Evolutionary conservation across 1,140 invertebrate genomes (phyloP), one percentile per base, ranked within the genome.

Genomic region (Drosophila obscura): DNA sequence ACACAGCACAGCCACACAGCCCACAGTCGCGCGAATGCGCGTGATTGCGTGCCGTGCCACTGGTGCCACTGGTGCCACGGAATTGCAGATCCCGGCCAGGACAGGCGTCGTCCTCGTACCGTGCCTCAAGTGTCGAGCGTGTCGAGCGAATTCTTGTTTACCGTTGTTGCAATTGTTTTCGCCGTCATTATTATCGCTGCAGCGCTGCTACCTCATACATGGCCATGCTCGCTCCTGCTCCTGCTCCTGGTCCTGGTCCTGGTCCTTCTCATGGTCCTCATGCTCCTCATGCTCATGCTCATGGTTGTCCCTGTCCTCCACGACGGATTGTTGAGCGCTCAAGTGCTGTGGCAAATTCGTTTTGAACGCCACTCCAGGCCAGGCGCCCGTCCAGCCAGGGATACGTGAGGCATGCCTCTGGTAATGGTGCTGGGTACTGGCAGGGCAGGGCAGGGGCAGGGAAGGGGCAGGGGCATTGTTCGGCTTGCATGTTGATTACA

Each of bases 311-410:
- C 45, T 52, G 19, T 72, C 51, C 68, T 60, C 48, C 73, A 44
- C 71, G 44, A 50, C 62, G 65, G 77, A 73, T 73, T 87, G 84
- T 87, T 87, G 80, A 87, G 83, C 83, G 83, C 83, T 82, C 83
- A 87, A 87, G 83, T 88, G 83, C 83, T 87, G 83, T 87, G 83
- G 83, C 83, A 87, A 87, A 87, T 87, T 88, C 83, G 83, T 87
- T 87, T 87, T 88, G 83, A 88, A 77, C 83, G 68, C 77, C 73
- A 81, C 82, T 85, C 81, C 68, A 77, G 64, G 46, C 81, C 68
- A 77, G 64, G 46, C 71, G 56, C 59, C 62, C 59, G 77, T 76
- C 67, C 78, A 57, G 65, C 64, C 57, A 53, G 11, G 49, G 45
- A 69, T 69, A 69, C 64, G 66, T 69, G 66, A 69, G 64, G 66